A percentile compares a stretch with the other conserved stretches of the same genome.
These are phyloP conservation scores for Actinostola sp. DNA, from an alignment of 92 coral and sea anemone species.

Conservation along the genomic window DNA sequence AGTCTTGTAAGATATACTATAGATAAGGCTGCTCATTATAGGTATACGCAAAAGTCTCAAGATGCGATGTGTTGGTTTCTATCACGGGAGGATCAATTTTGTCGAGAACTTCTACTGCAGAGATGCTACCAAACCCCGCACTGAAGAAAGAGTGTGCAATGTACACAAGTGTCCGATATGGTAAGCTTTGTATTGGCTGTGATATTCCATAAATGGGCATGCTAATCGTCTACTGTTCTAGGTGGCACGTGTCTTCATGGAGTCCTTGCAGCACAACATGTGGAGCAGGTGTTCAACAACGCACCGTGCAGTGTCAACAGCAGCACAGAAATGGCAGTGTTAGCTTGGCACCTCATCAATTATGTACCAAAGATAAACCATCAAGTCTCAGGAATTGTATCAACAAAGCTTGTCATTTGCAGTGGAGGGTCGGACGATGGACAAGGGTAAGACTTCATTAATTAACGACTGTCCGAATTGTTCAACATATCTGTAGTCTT, in stretches of 20 bases:
- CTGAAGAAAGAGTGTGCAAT: constrained; percentile 83
- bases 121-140: constrained; percentile 88
- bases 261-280: constrained; percentile 79
- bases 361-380: constrained; percentile 91
- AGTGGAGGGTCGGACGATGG: constrained; percentile 83
- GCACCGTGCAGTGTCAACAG: constrained; percentile 70
- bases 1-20: background rate
- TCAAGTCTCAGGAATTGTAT: constrained; percentile 86
- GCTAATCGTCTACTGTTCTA: constrained; percentile 11
- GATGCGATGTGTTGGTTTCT: constrained; percentile 85
- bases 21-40: background rate
- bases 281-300: constrained; percentile 82
- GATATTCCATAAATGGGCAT: too few relatives aligned
- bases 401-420: constrained; percentile 72
- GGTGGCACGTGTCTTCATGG: constrained; percentile 95
- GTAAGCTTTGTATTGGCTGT: too few relatives aligned
- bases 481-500: background rate
- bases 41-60: constrained; percentile 84
- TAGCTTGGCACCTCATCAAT: constrained; percentile 24
- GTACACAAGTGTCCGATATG: constrained; percentile 91
- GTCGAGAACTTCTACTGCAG: constrained; percentile 68
- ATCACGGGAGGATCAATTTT: constrained; percentile 67
- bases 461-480: background rate
- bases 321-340: constrained; percentile 74
- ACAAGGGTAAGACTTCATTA: constrained; percentile 64